phyloP scores from a whole-genome alignment of 2,797 vertebrate genomes.

The Adelosebastes latens region DNA sequence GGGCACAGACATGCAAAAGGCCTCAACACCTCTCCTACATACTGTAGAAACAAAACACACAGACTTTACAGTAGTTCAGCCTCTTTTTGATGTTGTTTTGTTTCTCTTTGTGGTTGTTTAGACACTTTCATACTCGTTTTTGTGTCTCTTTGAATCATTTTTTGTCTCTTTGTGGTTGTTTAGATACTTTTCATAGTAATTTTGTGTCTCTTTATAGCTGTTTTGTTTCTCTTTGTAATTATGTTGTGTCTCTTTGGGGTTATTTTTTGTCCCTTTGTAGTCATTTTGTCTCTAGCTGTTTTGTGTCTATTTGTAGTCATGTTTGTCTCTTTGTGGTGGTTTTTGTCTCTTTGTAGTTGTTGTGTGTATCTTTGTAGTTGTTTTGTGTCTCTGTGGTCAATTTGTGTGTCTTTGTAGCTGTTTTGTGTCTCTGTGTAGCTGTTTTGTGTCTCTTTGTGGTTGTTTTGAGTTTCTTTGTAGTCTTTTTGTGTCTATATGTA shows the following conservation, averaged over 20 bases:
- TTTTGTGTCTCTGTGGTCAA: neutral
- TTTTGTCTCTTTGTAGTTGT: neutral
- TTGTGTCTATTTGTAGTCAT: neutral
- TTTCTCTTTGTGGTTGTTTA: neutral
- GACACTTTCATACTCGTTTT: too few relatives aligned
- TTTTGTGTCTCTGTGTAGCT: neutral
- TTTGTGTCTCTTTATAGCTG: neutral
- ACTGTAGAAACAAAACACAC: neutral
- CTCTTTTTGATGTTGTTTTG: neutral
- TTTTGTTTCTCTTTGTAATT: neutral
- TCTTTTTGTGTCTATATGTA: neutral
- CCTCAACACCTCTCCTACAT: neutral
- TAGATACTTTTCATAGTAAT: neutral
- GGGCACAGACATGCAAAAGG: neutral
- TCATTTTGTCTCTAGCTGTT: neutral
- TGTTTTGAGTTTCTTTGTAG: neutral
- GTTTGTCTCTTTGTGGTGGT: too few relatives aligned
- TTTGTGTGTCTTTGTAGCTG: too few relatives aligned
- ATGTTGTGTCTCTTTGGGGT: neutral
- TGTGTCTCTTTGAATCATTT: too few relatives aligned
- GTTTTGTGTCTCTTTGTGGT: neutral
- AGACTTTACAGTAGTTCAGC: neutral
- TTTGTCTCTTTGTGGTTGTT: neutral
- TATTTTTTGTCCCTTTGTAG: neutral
- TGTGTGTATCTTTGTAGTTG: neutral